Evolutionary conservation across 2,113 vertebrate genomes (phyloP), one percentile per base, ranked within the genome.

Genomic region (Entelurus aequoreus): DNA sequence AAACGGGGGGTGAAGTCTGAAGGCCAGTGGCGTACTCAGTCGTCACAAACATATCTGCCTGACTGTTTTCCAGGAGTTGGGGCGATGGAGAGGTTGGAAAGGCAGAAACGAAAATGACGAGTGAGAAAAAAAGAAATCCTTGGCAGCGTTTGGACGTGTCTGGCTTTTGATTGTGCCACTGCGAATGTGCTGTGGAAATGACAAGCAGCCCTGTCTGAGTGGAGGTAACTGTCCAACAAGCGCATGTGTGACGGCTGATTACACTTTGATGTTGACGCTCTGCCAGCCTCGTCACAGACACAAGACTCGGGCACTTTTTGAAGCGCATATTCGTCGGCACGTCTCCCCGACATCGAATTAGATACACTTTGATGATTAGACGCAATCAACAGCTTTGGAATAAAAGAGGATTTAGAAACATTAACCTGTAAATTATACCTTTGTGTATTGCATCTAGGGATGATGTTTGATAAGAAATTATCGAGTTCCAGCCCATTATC

Each of bases 81-180:
- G 38, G 52, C 63, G 65, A 21, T 15, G 61, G 53, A 57, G 57
- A 64, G 63, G 72, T 64, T 71, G 44, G 60, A 68, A 57, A 64
- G 70, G 49, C 57, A 68, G 54, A 48, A n/a, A 74, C 65, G 16
- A 71, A 77, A 71, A 28, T 28, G 28, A 28, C 68, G 62, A 73
- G 66, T 68, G 57, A 35, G 48, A 8, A 42, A 16, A 35, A 62
- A 50, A 28, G 28, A 28, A 56, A 57, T 46, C 56, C 68, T 64
- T 83, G 76, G 58, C 74, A 83, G 71, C 65, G 82, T 85, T 84
- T 86, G 86, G 74, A 88, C 80, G 77, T 79, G 51, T 66, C 36
- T 78, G 62, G 54, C 75, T 78, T 86, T 84, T 78, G 76, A 87
- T 76, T 81, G 66, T n/a, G 63, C 61, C 64, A 69, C 62, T 66